A percentile compares a stretch with the other conserved stretches of the same genome.
phyloP scores from a whole-genome alignment of 2,113 vertebrate species.

The Colinus virginianus region DNA sequence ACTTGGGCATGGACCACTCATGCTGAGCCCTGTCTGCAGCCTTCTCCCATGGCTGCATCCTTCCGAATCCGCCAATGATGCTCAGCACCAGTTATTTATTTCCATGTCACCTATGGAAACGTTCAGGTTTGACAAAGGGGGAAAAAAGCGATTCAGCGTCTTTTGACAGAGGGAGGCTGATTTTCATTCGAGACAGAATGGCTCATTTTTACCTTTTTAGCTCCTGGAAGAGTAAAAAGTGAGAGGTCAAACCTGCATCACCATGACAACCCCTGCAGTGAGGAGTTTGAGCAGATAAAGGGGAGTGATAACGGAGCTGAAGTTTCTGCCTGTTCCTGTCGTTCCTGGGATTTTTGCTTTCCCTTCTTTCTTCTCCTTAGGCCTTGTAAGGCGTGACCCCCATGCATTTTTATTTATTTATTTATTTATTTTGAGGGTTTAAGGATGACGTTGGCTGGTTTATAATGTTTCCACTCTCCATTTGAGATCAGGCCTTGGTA shows the following conservation, averaged over 20 bases:
- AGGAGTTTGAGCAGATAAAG: slow-evolving; percentile 72
- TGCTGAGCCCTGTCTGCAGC: neutral
- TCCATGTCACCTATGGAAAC: slow-evolving; percentile 44
- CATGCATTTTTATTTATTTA: neutral
- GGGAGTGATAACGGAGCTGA: slow-evolving; percentile 75
- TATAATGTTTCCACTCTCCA: neutral
- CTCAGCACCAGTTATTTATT: neutral
- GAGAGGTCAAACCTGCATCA: slow-evolving; percentile 82
- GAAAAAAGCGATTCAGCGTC: slow-evolving; percentile 63
- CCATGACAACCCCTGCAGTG: slow-evolving; percentile 81
- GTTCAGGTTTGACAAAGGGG: slow-evolving; percentile 60
- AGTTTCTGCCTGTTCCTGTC: slow-evolving; percentile 53
- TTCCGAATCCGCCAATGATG: rapidly evolving
- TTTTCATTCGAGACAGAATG: slow-evolving; percentile 80
- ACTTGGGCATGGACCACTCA: neutral
- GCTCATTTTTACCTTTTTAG: slow-evolving; percentile 81
- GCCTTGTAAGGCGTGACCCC: neutral
- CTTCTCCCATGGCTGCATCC: neutral
- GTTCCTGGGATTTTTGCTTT: slow-evolving; percentile 7
- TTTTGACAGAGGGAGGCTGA: slow-evolving; percentile 73
- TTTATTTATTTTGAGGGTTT: neutral
- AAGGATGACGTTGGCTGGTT: neutral
- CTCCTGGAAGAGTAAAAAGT: slow-evolving; percentile 81
- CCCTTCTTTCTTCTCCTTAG: neutral
- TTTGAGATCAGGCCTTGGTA: neutral